Conservation (phyloP, 1,140 invertebrate species). For the Rhagoletis pomonella region DNA sequence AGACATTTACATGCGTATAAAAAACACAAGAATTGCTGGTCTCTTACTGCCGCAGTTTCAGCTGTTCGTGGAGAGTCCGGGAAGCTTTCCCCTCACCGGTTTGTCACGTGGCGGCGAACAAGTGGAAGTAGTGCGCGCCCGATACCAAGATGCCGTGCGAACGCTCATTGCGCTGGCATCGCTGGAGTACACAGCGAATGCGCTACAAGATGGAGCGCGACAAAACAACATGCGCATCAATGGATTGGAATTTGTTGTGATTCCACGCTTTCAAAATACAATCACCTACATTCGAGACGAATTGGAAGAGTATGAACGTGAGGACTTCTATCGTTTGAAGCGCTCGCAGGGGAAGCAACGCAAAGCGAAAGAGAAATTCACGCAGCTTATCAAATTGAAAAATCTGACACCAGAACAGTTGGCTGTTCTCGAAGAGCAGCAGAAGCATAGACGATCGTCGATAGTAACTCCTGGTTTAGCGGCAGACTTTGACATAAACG, state of each 20-base stretch:
- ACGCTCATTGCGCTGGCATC: slow-evolving; percentile 61
- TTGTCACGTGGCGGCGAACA: slow-evolving; percentile 66
- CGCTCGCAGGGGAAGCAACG: slow-evolving; percentile 81
- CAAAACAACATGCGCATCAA: slow-evolving; percentile 82
- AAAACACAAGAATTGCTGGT: slow-evolving; percentile 64
- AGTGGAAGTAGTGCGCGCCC: slow-evolving; percentile 61
- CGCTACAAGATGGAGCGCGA: slow-evolving; percentile 59
- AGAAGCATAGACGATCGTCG: too few species aligned
- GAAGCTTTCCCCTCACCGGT: slow-evolving; percentile 61
- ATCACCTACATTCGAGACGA: slow-evolving; percentile 85
- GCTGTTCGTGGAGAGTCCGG: slow-evolving; percentile 38
- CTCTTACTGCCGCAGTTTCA: slow-evolving; percentile 62
- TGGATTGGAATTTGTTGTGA: slow-evolving; percentile 88
- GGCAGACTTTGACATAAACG: neutral
- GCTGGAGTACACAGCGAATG: slow-evolving; percentile 60
- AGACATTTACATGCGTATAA: slow-evolving; percentile 54
- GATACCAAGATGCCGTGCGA: slow-evolving; percentile 59
- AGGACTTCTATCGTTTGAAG: slow-evolving; percentile 89
- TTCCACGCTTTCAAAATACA: slow-evolving; percentile 84
- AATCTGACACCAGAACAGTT: neutral
- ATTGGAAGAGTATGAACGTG: slow-evolving; percentile 87
- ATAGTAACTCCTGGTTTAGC: neutral
- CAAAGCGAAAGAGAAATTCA: slow-evolving; percentile 72
- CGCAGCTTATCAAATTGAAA: neutral
- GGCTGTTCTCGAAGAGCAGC: neutral